Base-by-base conservation (phyloP, 2,113 vertebrate genomes). In the Xerus inauris region DNA sequence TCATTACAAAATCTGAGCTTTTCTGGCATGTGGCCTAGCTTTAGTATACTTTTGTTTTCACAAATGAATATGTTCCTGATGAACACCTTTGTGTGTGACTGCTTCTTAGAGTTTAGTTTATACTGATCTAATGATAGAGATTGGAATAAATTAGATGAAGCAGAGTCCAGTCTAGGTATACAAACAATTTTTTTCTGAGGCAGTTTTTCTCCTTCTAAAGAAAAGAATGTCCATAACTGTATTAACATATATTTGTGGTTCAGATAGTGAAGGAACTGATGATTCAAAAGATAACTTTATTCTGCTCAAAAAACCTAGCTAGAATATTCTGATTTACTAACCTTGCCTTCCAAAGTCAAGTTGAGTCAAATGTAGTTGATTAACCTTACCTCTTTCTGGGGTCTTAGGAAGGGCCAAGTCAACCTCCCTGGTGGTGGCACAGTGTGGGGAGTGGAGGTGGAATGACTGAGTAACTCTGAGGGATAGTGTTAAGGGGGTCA, bases 101-200 rank as follows among this genome's bases (percentile, higher is more conserved):
- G 9, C 82, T 93, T 90, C 79, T 90, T 69, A 47, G 75, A 57
- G 54, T 80, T 95, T 45, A 67, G n/a, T 79, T 88, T 65, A 3
- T 86, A 73, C 73, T 65, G 12, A 45, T 57, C 32, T 40, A 59
- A 32, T 89, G 16, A 59, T 67, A 13, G 79, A 49, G 6, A 84
- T 1, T 84, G 30, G 42, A 51, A 88, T 94, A 91, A 87, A 83
- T 84, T 49, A 79, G 30, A 26, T 69, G 20, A 84, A 81, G 57
- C 30, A 62, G 17, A 40, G 20, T 77, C 96, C 54, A 38, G 38
- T 28, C 62, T 59, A 35, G 83, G 7, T 20, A 54, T 86, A 45
- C 5, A 71, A 19, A 71, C 7, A 80, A 54, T 49, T 89, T 82
- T 76, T 45, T 96, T 80, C 75, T 86, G 47, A 79, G 57, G 24